A percentile compares a stretch with the other conserved stretches of the same genome.
phyloP scores from a whole-genome alignment of 2,797 vertebrate genomes.

The Sebastes wilsoni region DNA sequence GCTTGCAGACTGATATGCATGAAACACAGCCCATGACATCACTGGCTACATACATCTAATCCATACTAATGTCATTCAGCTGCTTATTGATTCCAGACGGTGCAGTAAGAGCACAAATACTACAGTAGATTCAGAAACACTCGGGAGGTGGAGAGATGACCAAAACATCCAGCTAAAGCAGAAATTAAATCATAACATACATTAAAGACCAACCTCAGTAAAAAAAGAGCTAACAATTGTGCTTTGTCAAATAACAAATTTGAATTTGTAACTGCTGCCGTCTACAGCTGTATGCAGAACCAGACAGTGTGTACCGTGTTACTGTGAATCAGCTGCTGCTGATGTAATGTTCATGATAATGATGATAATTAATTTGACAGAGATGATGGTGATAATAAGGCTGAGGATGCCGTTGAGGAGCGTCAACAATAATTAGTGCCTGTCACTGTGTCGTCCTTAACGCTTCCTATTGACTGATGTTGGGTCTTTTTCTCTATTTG shows the following conservation, averaged over 20 bases:
- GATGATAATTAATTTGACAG: constrained; percentile 23
- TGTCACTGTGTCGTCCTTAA: constrained; percentile 11
- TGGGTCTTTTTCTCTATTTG: background rate
- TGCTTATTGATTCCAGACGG: constrained; percentile 14
- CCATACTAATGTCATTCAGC: constrained; percentile 46
- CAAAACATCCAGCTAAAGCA: background rate
- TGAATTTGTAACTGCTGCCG: background rate
- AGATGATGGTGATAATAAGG: constrained; percentile 16
- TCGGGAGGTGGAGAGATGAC: background rate
- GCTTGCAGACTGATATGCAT: constrained; percentile 22
- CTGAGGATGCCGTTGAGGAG: constrained; percentile 1
- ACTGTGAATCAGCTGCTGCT: constrained; percentile 2
- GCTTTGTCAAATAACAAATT: background rate
- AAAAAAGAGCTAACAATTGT: background rate
- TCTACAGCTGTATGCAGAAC: background rate
- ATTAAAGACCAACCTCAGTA: background rate
- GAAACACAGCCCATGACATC: constrained; percentile 48
- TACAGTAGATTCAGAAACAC: background rate
- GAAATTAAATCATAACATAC: background rate
- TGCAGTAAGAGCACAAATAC: background rate
- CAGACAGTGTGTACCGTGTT: background rate
- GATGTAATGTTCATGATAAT: background rate
- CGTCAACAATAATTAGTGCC: constrained; percentile 25
- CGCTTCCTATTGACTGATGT: background rate
- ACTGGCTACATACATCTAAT: constrained; percentile 29